Base-by-base conservation (phyloP, 1,140 invertebrate genomes). In the Potamilus streckersoni region DNA sequence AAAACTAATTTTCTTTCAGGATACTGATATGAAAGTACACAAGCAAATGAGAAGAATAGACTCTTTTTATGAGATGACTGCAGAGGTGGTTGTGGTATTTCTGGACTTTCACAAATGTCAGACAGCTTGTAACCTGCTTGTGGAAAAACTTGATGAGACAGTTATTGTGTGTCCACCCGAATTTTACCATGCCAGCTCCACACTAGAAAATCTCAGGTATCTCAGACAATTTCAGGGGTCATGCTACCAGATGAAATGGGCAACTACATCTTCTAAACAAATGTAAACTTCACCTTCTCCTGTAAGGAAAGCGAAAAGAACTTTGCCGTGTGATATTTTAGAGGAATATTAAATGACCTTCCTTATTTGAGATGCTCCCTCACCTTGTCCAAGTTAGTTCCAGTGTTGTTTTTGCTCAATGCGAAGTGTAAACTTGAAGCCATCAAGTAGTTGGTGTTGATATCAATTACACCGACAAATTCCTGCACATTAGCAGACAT, bases 71-170 rank as follows among this genome's bases (percentile, higher is more conserved):
- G 66, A 81, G 56, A 74, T 86, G 72, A 80, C 82, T 69, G 72
- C 77, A n/a, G 84, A 88, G 57, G 69, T 89, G 0, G 76, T 80
- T 63, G 85, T 81, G 11, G 71, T 84, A n/a, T 87, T 89, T 72
- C 69, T 78, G 17, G 87, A 89, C 73, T 72, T 87, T 57, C 79
- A 86, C 27, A 86, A 85, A 67, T 88, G 85, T 72, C 84, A 87
- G 71, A 80, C 79, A 63, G 81, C 88, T 17, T 82, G 83, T 57
- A 89, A 89, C 71, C 78, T 87, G 1, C 71, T 89, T 14, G 83
- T 85, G 14, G 88, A 89, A 73, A 89, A 89, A 74, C 81, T 89
- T 14, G 88, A 88, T 75, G 83, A 85, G 68, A 83, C 73, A 64
- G 87, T 89, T 62, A 80, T 76, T 55, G 83, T 89, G 16, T 81